Base-by-base conservation (phyloP, 2,113 vertebrate species). In the Tympanuchus pallidicinctus region DNA sequence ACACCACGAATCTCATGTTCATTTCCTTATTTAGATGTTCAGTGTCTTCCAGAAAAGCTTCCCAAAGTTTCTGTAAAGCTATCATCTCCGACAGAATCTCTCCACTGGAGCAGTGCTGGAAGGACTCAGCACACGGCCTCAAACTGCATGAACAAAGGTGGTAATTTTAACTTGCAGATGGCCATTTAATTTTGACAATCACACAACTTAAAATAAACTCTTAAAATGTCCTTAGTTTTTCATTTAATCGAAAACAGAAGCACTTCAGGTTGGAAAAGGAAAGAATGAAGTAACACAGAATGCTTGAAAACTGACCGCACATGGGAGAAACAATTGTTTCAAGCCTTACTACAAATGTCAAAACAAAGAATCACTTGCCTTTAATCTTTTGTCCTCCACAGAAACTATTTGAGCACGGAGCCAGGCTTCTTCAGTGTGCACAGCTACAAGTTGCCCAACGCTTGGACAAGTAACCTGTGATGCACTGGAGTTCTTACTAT, bases 401-500 rank as follows among this genome's bases (percentile, higher is more conserved):
- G 98, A 97, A 63, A 97, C 91, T 79, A 99, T 95, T 89, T 97
- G 98, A 24, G 98, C 99, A 87, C 99, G 98, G 70, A 99, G 89
- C 96, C 99, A 96, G 47, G 98, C 97, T 0, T 99, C 98, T 72
- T 98, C 98, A 6, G 97, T 97, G 18, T 97, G 97, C 27, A 98
- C 97, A 5, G 98, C 98, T 61, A 99, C 98, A 87, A 99, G 92
- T 19, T 99, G 98, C 52, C 98, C 98, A 38, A 98, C 48, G 0
- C 65, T 92, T 72, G 97, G 94, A 9, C 96, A 88, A 24, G 94
- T 89, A 48, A 98, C 43, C 25, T 89, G 73, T 16, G 91, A 82
- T 38, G 47, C 63, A 7, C 84, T 75, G 4, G 95, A 52, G 24
- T 94, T 93, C 78, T 96, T 96, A 86, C 71, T 97, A 78, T 99